Percentiles rank a stretch among this genome's conserved stretches.
phyloP scores from a whole-genome alignment of 2,888 invertebrate species.

The Panopea generosa region DNA sequence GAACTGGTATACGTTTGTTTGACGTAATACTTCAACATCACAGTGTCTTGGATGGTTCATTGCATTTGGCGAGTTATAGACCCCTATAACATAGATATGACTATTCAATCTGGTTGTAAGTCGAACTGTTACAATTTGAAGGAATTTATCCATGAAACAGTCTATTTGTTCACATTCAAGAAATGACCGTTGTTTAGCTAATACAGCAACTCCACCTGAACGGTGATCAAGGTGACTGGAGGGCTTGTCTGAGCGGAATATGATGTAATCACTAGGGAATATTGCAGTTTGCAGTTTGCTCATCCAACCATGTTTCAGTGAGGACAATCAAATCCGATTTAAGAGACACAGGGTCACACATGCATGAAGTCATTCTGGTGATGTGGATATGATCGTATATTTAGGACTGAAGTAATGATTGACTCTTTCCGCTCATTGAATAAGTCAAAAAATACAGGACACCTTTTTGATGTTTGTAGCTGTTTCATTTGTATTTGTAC shows the following conservation, averaged over 20 bases:
- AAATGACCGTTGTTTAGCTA: too few species aligned
- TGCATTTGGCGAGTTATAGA: too few species aligned
- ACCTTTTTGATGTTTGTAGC: background rate
- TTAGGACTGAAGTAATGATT: background rate
- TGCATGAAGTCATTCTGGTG: background rate
- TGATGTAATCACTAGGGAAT: background rate
- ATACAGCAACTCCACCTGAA: too few species aligned
- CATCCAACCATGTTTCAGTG: slow-evolving; percentile 19
- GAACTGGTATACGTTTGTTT: too few species aligned
- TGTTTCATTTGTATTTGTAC: slow-evolving; percentile 10
- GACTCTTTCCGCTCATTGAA: background rate
- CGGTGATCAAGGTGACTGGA: too few species aligned
- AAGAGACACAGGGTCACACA: slow-evolving; percentile 18
- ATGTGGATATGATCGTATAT: slow-evolving; percentile 1
- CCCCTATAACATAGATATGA: too few species aligned
- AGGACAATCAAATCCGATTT: slow-evolving; percentile 1
- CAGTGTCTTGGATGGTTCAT: too few species aligned
- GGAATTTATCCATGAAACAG: too few species aligned
- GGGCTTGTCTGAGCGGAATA: background rate
- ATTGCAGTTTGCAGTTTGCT: background rate
- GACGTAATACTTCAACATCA: too few species aligned
- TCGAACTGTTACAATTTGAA: too few species aligned
- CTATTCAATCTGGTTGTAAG: too few species aligned
- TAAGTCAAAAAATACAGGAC: slow-evolving; percentile 1
- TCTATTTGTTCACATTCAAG: too few species aligned